Conservation (phyloP, 2,113 vertebrate genomes). For the Mus musculus region DNA sequence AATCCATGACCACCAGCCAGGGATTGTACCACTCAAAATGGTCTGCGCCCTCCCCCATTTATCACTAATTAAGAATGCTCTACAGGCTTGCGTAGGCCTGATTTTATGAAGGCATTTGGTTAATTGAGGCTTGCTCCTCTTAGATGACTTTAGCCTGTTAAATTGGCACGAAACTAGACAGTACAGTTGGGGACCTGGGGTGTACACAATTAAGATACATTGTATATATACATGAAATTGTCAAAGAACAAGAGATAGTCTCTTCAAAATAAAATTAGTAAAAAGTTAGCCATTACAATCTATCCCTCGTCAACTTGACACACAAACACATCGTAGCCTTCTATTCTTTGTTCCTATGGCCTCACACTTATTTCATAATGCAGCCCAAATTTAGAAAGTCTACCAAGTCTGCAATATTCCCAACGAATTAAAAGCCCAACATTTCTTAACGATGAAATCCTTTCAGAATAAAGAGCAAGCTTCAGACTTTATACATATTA, state of each 20-base stretch:
- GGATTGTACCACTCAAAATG: not conserved
- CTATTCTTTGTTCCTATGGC: not conserved
- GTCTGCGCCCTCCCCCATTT: too few species aligned
- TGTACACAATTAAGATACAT: not conserved
- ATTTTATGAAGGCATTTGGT: not conserved
- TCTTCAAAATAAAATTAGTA: not conserved
- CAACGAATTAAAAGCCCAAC: not conserved
- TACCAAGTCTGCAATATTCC: not conserved
- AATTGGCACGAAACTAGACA: not conserved
- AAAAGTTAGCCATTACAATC: not conserved
- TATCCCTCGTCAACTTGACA: not conserved
- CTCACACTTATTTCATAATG: not conserved
- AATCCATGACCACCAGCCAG: not conserved
- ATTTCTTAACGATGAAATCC: not conserved
- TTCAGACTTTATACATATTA: not conserved
- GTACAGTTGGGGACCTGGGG: not conserved
- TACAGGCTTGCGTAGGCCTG: not conserved
- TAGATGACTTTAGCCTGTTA: not conserved
- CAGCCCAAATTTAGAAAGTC: not conserved
- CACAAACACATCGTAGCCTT: not conserved
- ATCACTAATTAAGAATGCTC: not conserved
- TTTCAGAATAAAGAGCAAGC: not conserved
- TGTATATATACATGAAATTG: not conserved
- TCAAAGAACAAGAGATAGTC: not conserved
- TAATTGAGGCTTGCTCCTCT: not conserved